Conservation (phyloP, 2,113 vertebrate species). For the Otolemur garnettii region DNA sequence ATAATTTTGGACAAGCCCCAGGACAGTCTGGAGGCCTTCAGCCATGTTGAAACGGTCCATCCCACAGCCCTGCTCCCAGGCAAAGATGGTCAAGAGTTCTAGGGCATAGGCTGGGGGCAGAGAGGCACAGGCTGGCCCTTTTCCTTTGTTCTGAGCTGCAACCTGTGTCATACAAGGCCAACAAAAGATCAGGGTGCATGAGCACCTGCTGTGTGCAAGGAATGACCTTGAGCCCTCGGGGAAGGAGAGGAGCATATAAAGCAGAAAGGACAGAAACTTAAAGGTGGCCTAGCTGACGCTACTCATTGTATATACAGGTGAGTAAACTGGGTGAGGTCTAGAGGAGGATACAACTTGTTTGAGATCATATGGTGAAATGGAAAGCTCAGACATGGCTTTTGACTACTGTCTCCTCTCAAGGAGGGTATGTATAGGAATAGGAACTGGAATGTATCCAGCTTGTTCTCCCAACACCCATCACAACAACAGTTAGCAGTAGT, state of each 20-base stretch:
- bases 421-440: not conserved
- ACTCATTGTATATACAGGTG: not conserved
- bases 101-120: conserved; percentile 71
- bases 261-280: not conserved
- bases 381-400: not conserved
- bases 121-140: not conserved
- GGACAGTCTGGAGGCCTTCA: conserved; percentile 65
- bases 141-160: not conserved
- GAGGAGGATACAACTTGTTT: not conserved
- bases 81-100: conserved; percentile 77
- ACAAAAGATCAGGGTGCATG: not conserved
- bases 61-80: conserved; percentile 69
- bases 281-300: not conserved
- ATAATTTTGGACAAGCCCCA: conserved; percentile 57
- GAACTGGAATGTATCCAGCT: too few relatives aligned
- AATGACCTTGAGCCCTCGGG: not conserved
- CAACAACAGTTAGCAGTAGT: accelerated
- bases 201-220: not conserved
- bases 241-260: not conserved
- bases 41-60: conserved; percentile 45
- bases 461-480: not conserved
- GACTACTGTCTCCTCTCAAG: not conserved
- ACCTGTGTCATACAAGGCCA: conserved; percentile 50
- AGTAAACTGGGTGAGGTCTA: not conserved
- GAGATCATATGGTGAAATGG: not conserved